phyloP scores from a whole-genome alignment of 1,140 invertebrate genomes.

The Drosophila novamexicana region DNA sequence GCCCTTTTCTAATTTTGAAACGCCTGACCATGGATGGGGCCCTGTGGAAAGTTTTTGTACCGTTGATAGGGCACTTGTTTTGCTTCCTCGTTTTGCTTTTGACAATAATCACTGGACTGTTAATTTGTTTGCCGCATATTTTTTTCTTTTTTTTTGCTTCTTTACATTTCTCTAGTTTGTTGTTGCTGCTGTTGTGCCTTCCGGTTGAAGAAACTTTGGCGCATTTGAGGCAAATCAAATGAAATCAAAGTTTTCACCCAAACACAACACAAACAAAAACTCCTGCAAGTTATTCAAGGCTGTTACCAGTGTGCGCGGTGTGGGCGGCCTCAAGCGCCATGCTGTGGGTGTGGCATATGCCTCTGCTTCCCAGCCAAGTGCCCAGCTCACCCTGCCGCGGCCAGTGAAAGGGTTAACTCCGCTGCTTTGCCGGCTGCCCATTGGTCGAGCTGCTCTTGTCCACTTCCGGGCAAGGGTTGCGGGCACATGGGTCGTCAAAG shows the following conservation, averaged over 20 bases:
- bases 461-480: slow-evolving; percentile 57
- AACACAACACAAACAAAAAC: slow-evolving; percentile 32
- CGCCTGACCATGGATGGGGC: slow-evolving; percentile 20
- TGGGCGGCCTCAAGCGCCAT: not conserved
- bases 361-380: not conserved
- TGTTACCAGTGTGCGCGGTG: not conserved
- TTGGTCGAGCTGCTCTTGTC: slow-evolving; percentile 55
- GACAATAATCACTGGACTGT: slow-evolving; percentile 82
- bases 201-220: slow-evolving; percentile 80
- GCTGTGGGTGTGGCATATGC: slow-evolving; percentile 33
- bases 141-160: slow-evolving; percentile 30
- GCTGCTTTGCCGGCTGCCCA: slow-evolving; percentile 19
- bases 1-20: slow-evolving; percentile 80
- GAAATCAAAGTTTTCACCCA: slow-evolving; percentile 71
- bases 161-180: slow-evolving; percentile 23
- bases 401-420: slow-evolving; percentile 59
- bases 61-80: slow-evolving; percentile 72
- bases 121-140: slow-evolving; percentile 71
- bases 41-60: slow-evolving; percentile 17
- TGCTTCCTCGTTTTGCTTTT: slow-evolving; percentile 75
- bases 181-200: slow-evolving; percentile 41
- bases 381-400: slow-evolving; percentile 32
- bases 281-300: slow-evolving; percentile 3
- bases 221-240: slow-evolving; percentile 74
- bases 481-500: slow-evolving; percentile 36